A percentile compares a stretch with the other conserved stretches of the same genome.
Evolutionary conservation across 2,888 invertebrate species (phyloP).

Genomic region (Drosophila neotestacea): DNA sequence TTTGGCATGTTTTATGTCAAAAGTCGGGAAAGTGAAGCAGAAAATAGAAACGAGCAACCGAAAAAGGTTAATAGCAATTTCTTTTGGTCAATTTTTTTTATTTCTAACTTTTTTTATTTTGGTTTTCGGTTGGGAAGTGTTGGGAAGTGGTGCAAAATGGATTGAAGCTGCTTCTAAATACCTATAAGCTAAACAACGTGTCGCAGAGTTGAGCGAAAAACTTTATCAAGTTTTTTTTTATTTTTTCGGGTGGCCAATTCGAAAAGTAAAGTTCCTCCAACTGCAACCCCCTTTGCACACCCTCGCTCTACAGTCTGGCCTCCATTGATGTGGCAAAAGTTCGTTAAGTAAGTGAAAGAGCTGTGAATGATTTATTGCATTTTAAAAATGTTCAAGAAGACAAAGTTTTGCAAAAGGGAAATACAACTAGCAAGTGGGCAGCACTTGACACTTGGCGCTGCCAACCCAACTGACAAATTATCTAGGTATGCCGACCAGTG

Average conservation of each 20-base stretch:
- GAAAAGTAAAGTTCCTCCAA: slow-evolving; percentile 21
- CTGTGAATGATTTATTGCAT: slow-evolving; percentile 81
- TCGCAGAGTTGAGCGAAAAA: slow-evolving; percentile 62
- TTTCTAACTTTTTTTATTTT: slow-evolving; percentile 11
- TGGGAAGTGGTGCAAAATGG: slow-evolving; percentile 2
- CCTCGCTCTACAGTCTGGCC: background rate
- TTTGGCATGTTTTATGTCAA: slow-evolving; percentile 73
- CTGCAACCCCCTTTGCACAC: background rate
- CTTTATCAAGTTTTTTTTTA: slow-evolving; percentile 55
- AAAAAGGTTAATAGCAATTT: slow-evolving; percentile 72
- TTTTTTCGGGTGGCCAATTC: slow-evolving; percentile 39
- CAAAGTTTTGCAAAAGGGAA: slow-evolving; percentile 41
- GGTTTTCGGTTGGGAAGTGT: background rate
- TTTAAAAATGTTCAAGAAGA: slow-evolving; percentile 75
- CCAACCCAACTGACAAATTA: slow-evolving; percentile 55
- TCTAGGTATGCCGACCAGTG: slow-evolving; percentile 28
- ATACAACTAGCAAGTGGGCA: slow-evolving; percentile 37
- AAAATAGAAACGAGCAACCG: slow-evolving; percentile 40
- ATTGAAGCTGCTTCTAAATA: slow-evolving; percentile 41
- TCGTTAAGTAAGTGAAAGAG: slow-evolving; percentile 81
- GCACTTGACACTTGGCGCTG: slow-evolving; percentile 31
- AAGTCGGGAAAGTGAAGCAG: slow-evolving; percentile 27
- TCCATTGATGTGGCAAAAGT: slow-evolving; percentile 67
- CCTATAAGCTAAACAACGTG: slow-evolving; percentile 64
- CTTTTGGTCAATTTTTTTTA: background rate